Percentiles rank a stretch among this genome's conserved stretches.
Conservation (phyloP, 2,113 vertebrate genomes). For the Syngnathoides biaculeatus region DNA sequence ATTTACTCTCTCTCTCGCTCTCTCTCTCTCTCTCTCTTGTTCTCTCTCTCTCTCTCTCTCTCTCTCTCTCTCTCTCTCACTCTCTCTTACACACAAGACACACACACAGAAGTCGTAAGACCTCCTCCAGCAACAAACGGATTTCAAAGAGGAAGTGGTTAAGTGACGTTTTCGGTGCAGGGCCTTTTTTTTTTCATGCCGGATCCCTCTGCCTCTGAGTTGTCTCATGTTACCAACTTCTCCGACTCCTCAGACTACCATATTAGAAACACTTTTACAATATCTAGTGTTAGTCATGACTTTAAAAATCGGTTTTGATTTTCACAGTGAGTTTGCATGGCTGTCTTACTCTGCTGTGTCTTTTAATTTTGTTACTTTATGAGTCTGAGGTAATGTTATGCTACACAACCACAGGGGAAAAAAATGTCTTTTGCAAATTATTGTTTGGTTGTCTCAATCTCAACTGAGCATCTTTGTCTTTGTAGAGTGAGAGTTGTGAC, state of each 20-base stretch:
- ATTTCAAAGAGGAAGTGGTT: conserved; percentile 29
- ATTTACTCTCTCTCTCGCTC: conserved; percentile 20
- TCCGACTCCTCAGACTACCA: neutral
- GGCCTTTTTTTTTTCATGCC: conserved; percentile 23
- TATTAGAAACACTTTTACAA: neutral
- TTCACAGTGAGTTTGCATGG: neutral
- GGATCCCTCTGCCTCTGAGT: conserved; percentile 50
- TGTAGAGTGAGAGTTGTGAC: neutral
- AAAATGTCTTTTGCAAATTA: neutral
- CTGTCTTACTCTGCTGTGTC: neutral
- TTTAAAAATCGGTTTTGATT: neutral
- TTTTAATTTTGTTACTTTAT: neutral
- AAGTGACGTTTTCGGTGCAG: conserved; percentile 5
- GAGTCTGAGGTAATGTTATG: neutral
- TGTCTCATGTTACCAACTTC: neutral
- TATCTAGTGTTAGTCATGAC: neutral
- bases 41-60: conserved; percentile 6
- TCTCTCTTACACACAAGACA: conserved; percentile 6
- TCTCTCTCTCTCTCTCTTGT: conserved; percentile 6
- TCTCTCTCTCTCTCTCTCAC: neutral
- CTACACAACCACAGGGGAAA: neutral
- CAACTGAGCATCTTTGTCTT: neutral
- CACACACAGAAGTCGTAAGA: conserved; percentile 24
- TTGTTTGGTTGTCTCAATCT: neutral
- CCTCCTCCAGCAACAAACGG: conserved; percentile 43